Evolutionary conservation across 2,888 invertebrate genomes (phyloP), one percentile per base, ranked within the genome.

Genomic region (Sarcophaga rosellei): DNA sequence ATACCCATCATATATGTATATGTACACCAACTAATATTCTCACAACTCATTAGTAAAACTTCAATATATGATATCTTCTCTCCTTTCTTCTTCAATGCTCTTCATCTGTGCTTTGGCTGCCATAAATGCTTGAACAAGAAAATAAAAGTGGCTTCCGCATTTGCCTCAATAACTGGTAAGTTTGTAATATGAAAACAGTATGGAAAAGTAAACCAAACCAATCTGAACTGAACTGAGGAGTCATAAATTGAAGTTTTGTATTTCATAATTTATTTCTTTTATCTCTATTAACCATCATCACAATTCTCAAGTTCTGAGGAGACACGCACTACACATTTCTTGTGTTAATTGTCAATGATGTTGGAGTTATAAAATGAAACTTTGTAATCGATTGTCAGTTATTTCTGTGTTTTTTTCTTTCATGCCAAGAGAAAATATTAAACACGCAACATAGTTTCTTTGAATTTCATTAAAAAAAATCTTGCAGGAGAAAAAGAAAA

Each of bases 221-320:
- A 76, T 45, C 17, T 70, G 25, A 44, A 10, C 45, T 73, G 12
- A 35, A 35, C 35, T 35, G 35, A 2, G 35, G 12, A 59, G 15
- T 75, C 57, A 78, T 83, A 83, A 86, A 86, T 83, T 83, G 21
- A 81, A 75, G 69, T 84, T 84, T 78, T 81, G 25, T 57, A 72
- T 86, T 84, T 84, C 84, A 86, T 81, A 84, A 86, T 84, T 81
- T 84, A 77, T 86, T 65, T 63, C 25, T 78, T 65, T 84, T 86
- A 81, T 84, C 84, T 84, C 80, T 77, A 86, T 76, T 76, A 76
- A 59, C 65, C 80, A 86, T 81, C 77, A 81, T 69, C 81, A 66
- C 77, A 77, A 59, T 75, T 73, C 66, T 84, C 62, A 73, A 63
- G 15, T 73, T 74, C 63, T 53, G 70, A 10, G 65, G n/a, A 77